Evolutionary conservation across 2,797 vertebrate genomes (phyloP).

Genomic region (Acipenser ruthenus): DNA sequence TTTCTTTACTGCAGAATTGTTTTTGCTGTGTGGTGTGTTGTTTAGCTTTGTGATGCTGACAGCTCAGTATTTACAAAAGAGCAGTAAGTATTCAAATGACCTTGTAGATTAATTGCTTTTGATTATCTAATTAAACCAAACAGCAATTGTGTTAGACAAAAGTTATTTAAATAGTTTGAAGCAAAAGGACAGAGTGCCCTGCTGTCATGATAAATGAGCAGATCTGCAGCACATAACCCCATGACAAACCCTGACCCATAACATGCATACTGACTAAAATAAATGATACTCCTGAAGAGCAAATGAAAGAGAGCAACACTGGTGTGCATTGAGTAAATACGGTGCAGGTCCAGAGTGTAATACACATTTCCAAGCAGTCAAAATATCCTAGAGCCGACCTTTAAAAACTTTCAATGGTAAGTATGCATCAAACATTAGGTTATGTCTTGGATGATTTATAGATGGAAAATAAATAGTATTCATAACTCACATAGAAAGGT

Average conservation of each 20-base stretch:
- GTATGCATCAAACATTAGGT: neutral
- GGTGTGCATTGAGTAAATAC: neutral
- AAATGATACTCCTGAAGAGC: neutral
- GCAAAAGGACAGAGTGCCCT: neutral
- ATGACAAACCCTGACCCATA: slow-evolving; percentile 4
- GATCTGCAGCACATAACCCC: slow-evolving; percentile 4
- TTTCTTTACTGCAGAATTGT: too few relatives aligned
- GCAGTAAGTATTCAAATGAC: neutral
- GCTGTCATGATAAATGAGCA: slow-evolving; percentile 1
- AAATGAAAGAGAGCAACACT: neutral
- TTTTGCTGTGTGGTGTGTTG: too few relatives aligned
- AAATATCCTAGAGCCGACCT: neutral
- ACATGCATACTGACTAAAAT: neutral
- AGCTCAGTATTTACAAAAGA: neutral
- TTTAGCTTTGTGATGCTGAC: neutral
- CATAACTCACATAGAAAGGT: neutral
- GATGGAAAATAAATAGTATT: neutral
- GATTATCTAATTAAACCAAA: neutral
- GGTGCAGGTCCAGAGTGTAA: neutral
- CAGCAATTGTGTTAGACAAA: neutral
- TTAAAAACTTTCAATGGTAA: neutral
- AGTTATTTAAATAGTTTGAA: neutral
- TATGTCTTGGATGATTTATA: neutral
- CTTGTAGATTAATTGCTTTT: neutral
- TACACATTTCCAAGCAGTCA: neutral